Evolutionary conservation across 2,113 vertebrate genomes (phyloP).

Genomic region (Picathartes gymnocephalus): DNA sequence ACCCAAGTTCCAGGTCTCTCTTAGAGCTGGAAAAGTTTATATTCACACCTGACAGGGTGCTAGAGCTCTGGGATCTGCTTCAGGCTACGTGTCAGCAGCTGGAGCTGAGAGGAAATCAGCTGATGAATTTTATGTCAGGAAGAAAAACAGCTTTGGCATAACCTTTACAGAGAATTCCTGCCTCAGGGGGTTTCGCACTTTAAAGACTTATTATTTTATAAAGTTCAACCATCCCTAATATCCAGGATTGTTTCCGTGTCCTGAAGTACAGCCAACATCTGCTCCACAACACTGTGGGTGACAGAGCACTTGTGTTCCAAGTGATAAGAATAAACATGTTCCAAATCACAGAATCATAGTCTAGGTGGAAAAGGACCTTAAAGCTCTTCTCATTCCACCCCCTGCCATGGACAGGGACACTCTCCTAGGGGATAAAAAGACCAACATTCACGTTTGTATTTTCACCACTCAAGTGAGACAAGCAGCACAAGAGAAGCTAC

Average conservation of each 20-base stretch:
- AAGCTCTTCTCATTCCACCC: background rate
- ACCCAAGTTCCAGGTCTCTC: background rate
- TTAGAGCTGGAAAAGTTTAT: background rate
- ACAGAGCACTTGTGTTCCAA: background rate
- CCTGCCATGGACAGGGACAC: background rate
- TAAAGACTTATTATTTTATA: background rate
- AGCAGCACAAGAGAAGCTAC: background rate
- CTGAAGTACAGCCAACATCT: background rate
- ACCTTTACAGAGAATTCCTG: background rate
- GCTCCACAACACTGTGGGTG: background rate
- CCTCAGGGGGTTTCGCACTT: background rate
- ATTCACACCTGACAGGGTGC: background rate
- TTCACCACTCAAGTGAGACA: background rate
- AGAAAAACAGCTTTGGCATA: background rate
- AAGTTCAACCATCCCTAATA: background rate
- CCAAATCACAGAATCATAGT: background rate
- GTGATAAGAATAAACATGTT: background rate
- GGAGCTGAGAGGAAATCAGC: background rate
- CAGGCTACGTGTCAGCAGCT: background rate
- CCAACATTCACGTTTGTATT: background rate
- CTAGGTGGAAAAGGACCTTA: background rate
- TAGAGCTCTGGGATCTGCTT: background rate
- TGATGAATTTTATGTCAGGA: background rate
- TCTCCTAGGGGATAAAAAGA: background rate
- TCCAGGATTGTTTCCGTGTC: fast-evolving